Evolutionary conservation across 2,797 vertebrate genomes (phyloP).

Genomic region (Hydrolagus colliei): DNA sequence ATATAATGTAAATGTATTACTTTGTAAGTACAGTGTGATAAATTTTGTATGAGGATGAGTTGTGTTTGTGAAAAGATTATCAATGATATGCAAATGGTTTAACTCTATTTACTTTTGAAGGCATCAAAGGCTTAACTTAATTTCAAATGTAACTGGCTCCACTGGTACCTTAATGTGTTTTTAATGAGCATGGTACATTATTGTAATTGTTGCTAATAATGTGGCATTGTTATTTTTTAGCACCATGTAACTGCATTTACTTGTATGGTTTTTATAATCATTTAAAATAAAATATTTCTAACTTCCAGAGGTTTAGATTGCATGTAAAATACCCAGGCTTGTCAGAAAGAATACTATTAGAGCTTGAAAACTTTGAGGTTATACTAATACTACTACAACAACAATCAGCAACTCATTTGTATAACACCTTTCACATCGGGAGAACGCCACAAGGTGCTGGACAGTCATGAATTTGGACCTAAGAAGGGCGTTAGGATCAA

Average conservation of each 20-base stretch:
- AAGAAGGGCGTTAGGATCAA: too few species aligned
- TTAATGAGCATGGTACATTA: not conserved
- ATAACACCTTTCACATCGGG: too few species aligned
- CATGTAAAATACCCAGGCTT: not conserved
- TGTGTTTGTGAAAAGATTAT: not conserved
- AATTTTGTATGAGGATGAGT: not conserved
- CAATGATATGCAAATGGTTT: not conserved
- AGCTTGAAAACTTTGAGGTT: not conserved
- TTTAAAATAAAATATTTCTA: not conserved
- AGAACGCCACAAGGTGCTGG: too few species aligned
- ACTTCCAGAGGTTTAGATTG: not conserved
- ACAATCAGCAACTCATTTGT: too few species aligned
- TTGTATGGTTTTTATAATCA: not conserved
- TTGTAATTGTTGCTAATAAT: not conserved
- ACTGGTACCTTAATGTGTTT: not conserved
- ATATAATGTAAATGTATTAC: not conserved
- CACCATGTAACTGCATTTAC: not conserved
- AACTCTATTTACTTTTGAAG: not conserved
- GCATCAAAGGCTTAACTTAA: not conserved
- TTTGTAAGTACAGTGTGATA: not conserved
- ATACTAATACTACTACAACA: not conserved
- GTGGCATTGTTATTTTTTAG: not conserved
- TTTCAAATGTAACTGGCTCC: not conserved
- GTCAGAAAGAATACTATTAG: not conserved
- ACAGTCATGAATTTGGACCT: too few species aligned